Conservation (phyloP, 2,888 invertebrate species). For the Sipha maydis region DNA sequence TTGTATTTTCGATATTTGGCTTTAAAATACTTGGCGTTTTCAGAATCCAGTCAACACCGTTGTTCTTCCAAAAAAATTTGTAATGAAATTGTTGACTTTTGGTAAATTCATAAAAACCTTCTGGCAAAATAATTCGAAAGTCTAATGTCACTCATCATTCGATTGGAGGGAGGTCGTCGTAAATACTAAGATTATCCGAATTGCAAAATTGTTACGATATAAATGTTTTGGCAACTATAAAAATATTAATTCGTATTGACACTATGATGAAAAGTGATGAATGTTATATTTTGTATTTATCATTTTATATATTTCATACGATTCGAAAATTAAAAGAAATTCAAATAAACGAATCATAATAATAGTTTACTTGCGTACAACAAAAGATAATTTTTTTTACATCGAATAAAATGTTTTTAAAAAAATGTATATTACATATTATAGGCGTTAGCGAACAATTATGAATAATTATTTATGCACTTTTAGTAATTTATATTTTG, state of each 20-base stretch:
- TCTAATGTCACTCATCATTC: not conserved
- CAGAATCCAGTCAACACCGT: not conserved
- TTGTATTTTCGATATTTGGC: no score
- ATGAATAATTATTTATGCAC: not conserved
- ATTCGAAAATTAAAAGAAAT: not conserved
- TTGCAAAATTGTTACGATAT: not conserved
- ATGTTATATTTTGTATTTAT: no score
- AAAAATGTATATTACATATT: not conserved
- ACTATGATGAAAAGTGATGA: no score
- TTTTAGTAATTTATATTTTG: not conserved
- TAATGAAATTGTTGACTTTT: not conserved
- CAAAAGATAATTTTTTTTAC: not conserved
- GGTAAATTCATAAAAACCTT: not conserved
- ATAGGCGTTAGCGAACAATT: not conserved
- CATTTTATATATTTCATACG: not conserved
- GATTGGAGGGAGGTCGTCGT: not conserved
- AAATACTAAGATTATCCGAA: not conserved
- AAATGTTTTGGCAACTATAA: not conserved
- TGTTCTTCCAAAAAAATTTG: not conserved
- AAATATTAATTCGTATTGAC: not conserved
- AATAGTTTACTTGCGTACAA: not conserved
- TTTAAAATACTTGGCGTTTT: no score
- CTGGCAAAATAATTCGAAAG: not conserved
- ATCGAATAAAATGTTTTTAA: not conserved
- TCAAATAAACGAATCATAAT: not conserved